A percentile compares a stretch with the other conserved stretches of the same genome.
phyloP scores from a whole-genome alignment of 2,113 vertebrate genomes.

The Anolis sagrei region DNA sequence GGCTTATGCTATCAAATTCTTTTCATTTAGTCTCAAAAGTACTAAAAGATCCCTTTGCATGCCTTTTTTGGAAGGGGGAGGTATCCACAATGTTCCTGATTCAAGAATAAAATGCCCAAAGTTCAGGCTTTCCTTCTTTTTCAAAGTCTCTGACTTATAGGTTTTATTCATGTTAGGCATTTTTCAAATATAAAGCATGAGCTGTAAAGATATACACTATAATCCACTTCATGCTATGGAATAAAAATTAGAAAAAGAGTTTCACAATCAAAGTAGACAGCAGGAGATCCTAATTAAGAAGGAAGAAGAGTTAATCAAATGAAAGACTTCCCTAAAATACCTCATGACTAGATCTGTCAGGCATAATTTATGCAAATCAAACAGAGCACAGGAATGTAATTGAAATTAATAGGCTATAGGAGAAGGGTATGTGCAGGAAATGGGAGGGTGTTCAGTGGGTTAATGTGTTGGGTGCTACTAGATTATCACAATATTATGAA shows the following conservation, averaged over 20 bases:
- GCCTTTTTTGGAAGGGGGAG: no score
- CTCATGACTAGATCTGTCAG: constrained; percentile 5
- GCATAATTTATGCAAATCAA: constrained; percentile 20
- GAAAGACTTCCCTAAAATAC: constrained; percentile 26
- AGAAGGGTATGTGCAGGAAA: not conserved
- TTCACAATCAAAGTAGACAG: constrained; percentile 4
- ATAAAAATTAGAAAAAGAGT: constrained; percentile 12
- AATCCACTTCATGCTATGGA: not conserved
- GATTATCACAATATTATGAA: not conserved
- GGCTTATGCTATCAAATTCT: no score
- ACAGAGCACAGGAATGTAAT: not conserved
- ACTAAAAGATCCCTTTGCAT: no score
- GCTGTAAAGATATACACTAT: not conserved
- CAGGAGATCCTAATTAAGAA: constrained; percentile 32
- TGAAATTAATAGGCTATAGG: not conserved
- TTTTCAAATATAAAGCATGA: not conserved
- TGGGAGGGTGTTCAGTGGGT: not conserved
- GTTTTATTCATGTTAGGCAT: not conserved
- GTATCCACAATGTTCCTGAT: no score
- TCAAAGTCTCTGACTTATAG: not conserved
- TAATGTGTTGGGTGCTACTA: not conserved
- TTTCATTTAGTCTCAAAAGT: no score
- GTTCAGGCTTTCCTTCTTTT: no score
- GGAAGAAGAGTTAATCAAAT: constrained; percentile 21
- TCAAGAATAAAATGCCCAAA: no score